These are phyloP conservation scores for Ostrea edulis DNA, from an alignment of 1,140 invertebrate species.

Conservation along the genomic window DNA sequence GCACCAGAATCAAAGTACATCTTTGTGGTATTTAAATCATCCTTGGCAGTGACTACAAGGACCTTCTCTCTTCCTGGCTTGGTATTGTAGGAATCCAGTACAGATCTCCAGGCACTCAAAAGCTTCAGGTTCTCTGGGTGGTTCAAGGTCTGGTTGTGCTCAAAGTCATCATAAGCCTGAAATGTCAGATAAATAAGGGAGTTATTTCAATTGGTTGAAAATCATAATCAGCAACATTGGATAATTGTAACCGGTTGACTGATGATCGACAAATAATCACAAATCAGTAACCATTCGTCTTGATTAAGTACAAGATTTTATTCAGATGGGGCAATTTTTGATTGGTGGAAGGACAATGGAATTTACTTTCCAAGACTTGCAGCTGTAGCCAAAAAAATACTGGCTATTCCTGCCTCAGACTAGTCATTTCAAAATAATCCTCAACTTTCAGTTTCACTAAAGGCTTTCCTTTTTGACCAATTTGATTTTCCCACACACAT, in stretches of 20 bases:
- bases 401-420: too few species aligned
- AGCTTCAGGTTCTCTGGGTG: conserved; percentile 57
- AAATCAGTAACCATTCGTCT: too few species aligned
- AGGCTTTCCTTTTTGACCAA: too few species aligned
- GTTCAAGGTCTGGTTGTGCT: conserved; percentile 58
- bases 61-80: conserved; percentile 72
- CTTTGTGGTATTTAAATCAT: conserved; percentile 51
- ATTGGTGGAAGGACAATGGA: too few species aligned
- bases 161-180: conserved; percentile 46
- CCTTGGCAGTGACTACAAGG: conserved; percentile 60
- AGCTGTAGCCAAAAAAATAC: too few species aligned
- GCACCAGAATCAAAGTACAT: conserved; percentile 60
- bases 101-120: conserved; percentile 57
- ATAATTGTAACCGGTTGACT: neutral
- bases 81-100: conserved; percentile 61
- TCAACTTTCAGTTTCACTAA: too few species aligned
- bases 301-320: too few species aligned
- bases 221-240: neutral
- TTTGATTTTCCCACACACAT: too few species aligned
- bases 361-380: too few species aligned
- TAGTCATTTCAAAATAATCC: too few species aligned
- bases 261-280: too few species aligned
- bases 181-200: neutral
- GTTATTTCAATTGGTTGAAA: neutral
- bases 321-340: too few species aligned